phyloP scores from a whole-genome alignment of 2,797 vertebrate genomes.

The Periparus ater region DNA sequence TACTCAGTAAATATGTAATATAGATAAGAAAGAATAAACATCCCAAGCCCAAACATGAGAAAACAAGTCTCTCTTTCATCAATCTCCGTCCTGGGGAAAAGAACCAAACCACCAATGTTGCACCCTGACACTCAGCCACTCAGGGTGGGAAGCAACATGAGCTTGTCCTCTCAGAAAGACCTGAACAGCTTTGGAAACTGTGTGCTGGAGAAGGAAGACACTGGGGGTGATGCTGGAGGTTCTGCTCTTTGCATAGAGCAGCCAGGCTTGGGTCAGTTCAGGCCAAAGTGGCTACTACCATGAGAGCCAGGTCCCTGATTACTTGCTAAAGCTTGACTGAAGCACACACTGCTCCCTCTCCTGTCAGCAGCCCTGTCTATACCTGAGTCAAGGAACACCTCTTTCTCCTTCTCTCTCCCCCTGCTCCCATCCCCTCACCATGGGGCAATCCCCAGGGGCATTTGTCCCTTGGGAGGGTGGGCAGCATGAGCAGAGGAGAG shows the following conservation, averaged over 20 bases:
- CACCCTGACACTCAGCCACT: not conserved
- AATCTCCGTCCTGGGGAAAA: too few species aligned
- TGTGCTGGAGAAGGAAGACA: not conserved
- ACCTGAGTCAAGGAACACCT: not conserved
- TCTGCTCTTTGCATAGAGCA: not conserved
- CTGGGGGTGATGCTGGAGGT: not conserved
- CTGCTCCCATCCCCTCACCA: not conserved
- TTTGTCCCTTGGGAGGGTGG: not conserved
- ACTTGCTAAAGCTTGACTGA: not conserved
- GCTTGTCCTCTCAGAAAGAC: not conserved
- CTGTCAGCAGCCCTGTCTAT: not conserved
- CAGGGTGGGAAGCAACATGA: not conserved
- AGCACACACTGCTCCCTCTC: not conserved
- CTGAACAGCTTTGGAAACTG: not conserved
- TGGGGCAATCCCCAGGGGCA: rapidly evolving
- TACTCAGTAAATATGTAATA: too few species aligned
- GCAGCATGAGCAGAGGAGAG: not conserved
- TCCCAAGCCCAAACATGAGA: too few species aligned
- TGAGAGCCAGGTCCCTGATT: rapidly evolving
- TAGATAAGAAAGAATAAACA: too few species aligned
- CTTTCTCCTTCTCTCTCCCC: not conserved
- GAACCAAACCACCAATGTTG: too few species aligned
- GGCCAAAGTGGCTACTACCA: not conserved
- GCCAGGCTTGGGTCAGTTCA: not conserved
- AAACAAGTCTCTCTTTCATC: too few species aligned